Base-by-base conservation (phyloP, 2,113 vertebrate genomes). In the Passerina amoena region DNA sequence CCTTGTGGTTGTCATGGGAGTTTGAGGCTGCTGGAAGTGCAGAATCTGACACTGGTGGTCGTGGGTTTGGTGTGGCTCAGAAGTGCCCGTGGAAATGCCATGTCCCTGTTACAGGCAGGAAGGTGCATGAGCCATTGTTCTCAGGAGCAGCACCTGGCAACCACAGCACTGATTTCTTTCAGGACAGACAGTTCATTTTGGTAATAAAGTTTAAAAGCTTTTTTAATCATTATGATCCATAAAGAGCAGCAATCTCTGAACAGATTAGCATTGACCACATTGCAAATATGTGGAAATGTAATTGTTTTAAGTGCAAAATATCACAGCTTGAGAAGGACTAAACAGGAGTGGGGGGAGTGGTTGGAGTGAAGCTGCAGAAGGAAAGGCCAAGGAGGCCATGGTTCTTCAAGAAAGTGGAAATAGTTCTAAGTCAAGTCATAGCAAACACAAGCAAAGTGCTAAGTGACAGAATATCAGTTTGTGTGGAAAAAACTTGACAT, bases 281-380 rank as follows among this genome's bases (percentile, higher is more conserved):
- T 63, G 51, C 47, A 85, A 70, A 22, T 59, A 27, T 2, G 11
- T 86, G 47, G 33, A 51, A 63, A 47, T 28, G 8, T 15, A 21
- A 21, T 66, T 42, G 27, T 35, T 82, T 79, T n/a, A 85, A 79
- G 65, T 51, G 48, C 24, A 72, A 75, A 82, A 14, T 80, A 8
- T 60, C 30, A 20, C 30, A 35, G 8, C 22, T 80, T 94, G 60
- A 48, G 45, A 59, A 78, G 27, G 18, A n/a, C 19, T 86, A n/a
- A 68, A n/a, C 0, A 2, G 24, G 1, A 6, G 5, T 11, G 11
- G 21, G 4, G 12, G 5, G 35, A 22, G 42, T 50, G 25, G 2
- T 45, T 65, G 40, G 35, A 82, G 20, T 30, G 33, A 72, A 51
- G 33, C 19, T 75, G 68, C 25, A 56, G 48, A 60, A 51, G 38